A percentile compares a stretch with the other conserved stretches of the same genome.
Evolutionary conservation across 1,140 invertebrate genomes (phyloP).

Genomic region (Zaprionus lachaisei): DNA sequence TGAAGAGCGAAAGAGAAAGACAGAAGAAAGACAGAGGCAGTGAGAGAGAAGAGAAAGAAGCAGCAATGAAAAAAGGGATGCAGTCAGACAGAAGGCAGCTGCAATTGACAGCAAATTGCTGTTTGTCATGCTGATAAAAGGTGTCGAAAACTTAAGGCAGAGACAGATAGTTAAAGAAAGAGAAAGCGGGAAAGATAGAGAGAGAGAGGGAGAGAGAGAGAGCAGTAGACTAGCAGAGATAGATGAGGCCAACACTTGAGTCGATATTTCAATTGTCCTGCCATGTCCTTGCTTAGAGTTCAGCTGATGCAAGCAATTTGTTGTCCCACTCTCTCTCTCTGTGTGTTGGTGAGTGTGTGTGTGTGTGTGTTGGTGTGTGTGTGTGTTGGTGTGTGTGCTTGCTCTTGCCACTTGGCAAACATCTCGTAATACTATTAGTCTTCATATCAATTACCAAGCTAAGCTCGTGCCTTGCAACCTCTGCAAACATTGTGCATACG

Average conservation of each 20-base stretch:
- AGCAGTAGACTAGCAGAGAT: background rate
- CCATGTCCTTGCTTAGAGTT: constrained; percentile 27
- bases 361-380: background rate
- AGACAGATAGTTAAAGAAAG: background rate
- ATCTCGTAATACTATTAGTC: constrained; percentile 62
- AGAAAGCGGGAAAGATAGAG: background rate
- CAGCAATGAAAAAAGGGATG: background rate
- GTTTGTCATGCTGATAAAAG: constrained; percentile 22
- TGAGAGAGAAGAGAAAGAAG: background rate
- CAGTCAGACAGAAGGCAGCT: constrained; percentile 31
- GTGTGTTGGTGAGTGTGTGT: background rate
- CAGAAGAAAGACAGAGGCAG: no score
- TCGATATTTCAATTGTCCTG: constrained; percentile 30
- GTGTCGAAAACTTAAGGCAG: constrained; percentile 10
- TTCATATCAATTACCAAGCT: constrained; percentile 69
- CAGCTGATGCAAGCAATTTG: constrained; percentile 48
- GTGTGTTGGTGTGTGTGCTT: constrained; percentile 4
- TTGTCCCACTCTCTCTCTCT: background rate
- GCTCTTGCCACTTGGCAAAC: constrained; percentile 35
- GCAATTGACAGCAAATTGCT: constrained; percentile 49
- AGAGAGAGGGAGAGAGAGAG: background rate
- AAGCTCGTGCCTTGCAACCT: background rate
- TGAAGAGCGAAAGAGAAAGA: background rate
- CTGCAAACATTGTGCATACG: constrained; percentile 51
- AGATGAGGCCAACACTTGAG: constrained; percentile 24